Evolutionary conservation across 2,888 invertebrate species (phyloP).

Genomic region (Oligia latruncula): DNA sequence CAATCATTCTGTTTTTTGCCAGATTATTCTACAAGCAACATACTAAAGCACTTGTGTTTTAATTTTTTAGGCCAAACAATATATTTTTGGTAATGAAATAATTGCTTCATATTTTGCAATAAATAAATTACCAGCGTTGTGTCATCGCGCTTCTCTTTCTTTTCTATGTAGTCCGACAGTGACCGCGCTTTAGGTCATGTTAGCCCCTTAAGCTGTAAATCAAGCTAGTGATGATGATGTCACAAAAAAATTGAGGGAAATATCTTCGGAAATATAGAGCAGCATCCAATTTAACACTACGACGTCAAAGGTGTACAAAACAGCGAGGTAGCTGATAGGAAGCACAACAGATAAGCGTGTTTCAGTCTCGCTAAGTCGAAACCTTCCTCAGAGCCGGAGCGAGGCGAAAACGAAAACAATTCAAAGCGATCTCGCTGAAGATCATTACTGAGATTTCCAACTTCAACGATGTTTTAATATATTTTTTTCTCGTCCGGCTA

Average conservation of each 20-base stretch:
- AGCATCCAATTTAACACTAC: constrained; percentile 34
- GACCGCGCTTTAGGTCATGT: too few species aligned
- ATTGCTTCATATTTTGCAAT: too few species aligned
- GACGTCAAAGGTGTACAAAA: constrained; percentile 36
- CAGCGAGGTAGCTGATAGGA: constrained; percentile 34
- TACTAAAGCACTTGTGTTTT: too few species aligned
- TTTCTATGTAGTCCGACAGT: too few species aligned
- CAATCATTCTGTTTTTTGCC: too few species aligned
- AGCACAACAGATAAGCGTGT: constrained; percentile 48
- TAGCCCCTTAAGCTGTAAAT: background rate
- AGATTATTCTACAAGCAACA: too few species aligned
- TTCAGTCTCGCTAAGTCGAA: constrained; percentile 47
- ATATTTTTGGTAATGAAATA: too few species aligned
- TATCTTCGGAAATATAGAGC: background rate
- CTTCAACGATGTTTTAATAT: constrained; percentile 75
- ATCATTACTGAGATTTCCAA: constrained; percentile 83
- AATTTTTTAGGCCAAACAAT: too few species aligned
- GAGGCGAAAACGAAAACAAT: constrained; percentile 81
- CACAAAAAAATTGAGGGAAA: background rate
- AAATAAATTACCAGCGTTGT: too few species aligned
- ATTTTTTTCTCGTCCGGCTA: constrained; percentile 75
- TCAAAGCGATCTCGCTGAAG: constrained; percentile 78
- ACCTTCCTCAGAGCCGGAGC: constrained; percentile 15
- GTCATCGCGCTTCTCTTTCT: too few species aligned
- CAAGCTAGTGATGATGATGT: background rate